Evolutionary conservation across 2,888 invertebrate species (phyloP), one percentile per base, ranked within the genome.

Genomic region (Agonopterix alstromeriana): DNA sequence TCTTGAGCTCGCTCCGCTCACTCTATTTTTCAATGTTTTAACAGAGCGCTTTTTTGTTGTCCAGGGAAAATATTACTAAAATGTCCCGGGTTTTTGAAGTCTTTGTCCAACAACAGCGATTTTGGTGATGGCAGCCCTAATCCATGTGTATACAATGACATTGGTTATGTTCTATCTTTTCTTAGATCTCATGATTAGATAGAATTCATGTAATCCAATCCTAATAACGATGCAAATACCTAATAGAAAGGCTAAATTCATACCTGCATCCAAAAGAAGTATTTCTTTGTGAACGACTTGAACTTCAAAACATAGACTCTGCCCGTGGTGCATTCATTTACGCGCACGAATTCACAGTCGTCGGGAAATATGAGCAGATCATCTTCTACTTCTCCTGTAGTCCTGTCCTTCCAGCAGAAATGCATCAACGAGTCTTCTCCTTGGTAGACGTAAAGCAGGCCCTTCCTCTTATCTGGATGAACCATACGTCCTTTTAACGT

Each of bases 391-490:
- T 94, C 93, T 47, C 98, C 97, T 43, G 94, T 93, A 43, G 95
- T 94, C 45, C 99, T 93, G 85, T 99, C 99, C 86, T 99, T 99
- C 99, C 99, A 99, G 81, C 99, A 99, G 76, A 99, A 98, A 85
- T 99, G 99, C 95, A 99, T 98, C 50, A 99, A 60, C 0, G 97
- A 96, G 82, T 99, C 99, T 62, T 98, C 98, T 47, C 97, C 96
- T 79, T 99, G 99, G 74, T 97, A 96, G 49, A 99, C 93, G 75
- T 98, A 99, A 10, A 99, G 90, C 35, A 96, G 89, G 4, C 99
- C 99, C 88, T 99, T 99, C 66, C 98, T 93, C 61, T 95, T 96
- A 76, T 98, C 98, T 2, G 98, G 96, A 77, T 94, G 93, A 3
- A 98, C 97, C 94, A 96, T 97, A 68, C 95, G 95, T 43, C 96